Conservation (phyloP, 2,888 invertebrate species). For the Parnassius apollo region DNA sequence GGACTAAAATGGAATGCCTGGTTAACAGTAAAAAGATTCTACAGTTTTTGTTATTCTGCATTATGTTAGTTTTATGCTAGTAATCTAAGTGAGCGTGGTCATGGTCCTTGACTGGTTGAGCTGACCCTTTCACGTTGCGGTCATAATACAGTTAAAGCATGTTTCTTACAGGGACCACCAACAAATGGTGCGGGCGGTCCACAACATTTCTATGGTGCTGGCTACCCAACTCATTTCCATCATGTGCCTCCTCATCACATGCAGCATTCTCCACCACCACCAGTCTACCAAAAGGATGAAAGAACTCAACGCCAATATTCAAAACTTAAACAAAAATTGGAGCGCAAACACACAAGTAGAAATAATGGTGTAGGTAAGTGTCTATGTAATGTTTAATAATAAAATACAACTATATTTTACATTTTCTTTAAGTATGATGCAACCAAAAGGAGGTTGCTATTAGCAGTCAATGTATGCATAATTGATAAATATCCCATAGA, state of each 20-base stretch:
- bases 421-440: too few relatives aligned
- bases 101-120: too few relatives aligned
- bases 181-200: conserved; percentile 86
- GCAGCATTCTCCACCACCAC: conserved; percentile 86
- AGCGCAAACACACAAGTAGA: conserved; percentile 82
- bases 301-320: conserved; percentile 88
- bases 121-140: too few relatives aligned
- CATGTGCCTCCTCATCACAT: conserved; percentile 81
- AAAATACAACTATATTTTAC: neutral
- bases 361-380: conserved; percentile 80
- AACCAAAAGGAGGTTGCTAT: too few relatives aligned
- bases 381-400: neutral
- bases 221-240: conserved; percentile 81
- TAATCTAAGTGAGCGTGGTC: too few relatives aligned
- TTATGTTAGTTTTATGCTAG: too few relatives aligned
- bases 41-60: too few relatives aligned
- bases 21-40: too few relatives aligned
- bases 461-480: too few relatives aligned
- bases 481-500: too few relatives aligned
- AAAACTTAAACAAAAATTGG: conserved; percentile 88
- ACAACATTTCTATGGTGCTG: conserved; percentile 84
- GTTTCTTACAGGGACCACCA: conserved; percentile 83
- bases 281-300: conserved; percentile 87
- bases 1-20: too few relatives aligned
- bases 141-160: too few relatives aligned